Base-by-base conservation (phyloP, 2,797 vertebrate genomes). In the Apogon talboti region DNA sequence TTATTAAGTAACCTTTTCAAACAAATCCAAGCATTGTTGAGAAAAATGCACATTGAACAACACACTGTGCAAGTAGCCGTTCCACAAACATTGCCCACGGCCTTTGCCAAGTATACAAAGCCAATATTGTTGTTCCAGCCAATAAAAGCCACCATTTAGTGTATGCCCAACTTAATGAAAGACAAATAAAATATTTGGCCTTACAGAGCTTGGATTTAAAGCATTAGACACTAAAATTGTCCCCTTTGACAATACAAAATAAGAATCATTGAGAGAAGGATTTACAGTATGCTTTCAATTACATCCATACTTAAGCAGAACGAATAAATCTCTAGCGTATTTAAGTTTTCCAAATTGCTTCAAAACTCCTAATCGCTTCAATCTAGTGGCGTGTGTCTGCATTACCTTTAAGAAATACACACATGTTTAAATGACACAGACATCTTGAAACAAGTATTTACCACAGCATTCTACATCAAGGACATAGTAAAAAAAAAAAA, bases 81-180 rank as follows among this genome's bases (percentile, higher is more conserved):
- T 76, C 53, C 71, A 79, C 63, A 78, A 52, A 78, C 52, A 71
- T 58, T 52, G 59, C 76, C 70, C 37, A 16, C 12, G 45, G 67
- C 64, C 49, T 37, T 68, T 64, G 62, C 79, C 58, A 69, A 73
- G 66, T 40, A 75, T 21, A 75, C 56, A 81, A 85, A 81, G 78
- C 65, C 64, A 87, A 84, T 71, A 77, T 79, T 87, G 59, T 76
- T 77, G 61, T 82, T 86, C 64, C 66, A 64, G 64, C 66, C 83
- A 83, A 81, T 88, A 82, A 77, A 84, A 79, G 43, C 51, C 44
- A 72, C 11, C 40, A 65, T 71, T 66, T 30, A 60, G n/a, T 62
- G 58, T 59, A 82, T 73, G 71, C 55, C 63, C 24, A 60, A 70
- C 50, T 72, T 53, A 84, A 83, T 83, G 61, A 74, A 85, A 88